Evolutionary conservation across 2,888 invertebrate species (phyloP).

Genomic region (Syrista parreyssii): DNA sequence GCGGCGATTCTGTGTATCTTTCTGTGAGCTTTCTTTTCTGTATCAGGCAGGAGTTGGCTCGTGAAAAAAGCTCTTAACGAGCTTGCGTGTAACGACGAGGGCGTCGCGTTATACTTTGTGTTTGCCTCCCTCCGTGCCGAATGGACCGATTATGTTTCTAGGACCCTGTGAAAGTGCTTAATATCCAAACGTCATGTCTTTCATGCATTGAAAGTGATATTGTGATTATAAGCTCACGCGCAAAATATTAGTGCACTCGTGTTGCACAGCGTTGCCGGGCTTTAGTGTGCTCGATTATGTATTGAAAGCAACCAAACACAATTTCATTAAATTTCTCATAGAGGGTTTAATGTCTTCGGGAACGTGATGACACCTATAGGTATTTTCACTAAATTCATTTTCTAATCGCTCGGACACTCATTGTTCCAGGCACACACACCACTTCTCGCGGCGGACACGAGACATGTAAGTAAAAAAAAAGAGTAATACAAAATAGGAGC

Average conservation of each 20-base stretch:
- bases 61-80: background rate
- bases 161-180: background rate
- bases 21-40: background rate
- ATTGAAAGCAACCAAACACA: background rate
- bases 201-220: background rate
- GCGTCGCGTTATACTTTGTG: background rate
- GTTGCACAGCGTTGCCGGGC: background rate
- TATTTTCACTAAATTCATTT: background rate
- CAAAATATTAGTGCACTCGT: background rate
- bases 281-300: background rate
- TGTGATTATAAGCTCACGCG: background rate
- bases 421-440: constrained; percentile 78
- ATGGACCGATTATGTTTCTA: background rate
- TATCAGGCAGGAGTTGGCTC: background rate
- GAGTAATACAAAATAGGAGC: background rate
- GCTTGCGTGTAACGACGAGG: background rate
- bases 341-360: background rate
- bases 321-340: background rate
- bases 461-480: constrained; percentile 69
- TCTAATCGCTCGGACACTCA: constrained; percentile 57
- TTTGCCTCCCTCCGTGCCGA: background rate
- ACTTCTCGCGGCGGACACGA: constrained; percentile 72
- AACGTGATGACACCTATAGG: background rate
- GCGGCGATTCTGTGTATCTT: background rate
- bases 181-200: background rate